Percentiles rank a stretch among this genome's conserved stretches.
Evolutionary conservation across 2,113 vertebrate species (phyloP).

Genomic region (pig (Sus scrofa)): T2T-Sscrofa CM000829.6:62604501-62605000

Average conservation of each 20-base stretch:
- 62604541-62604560: constrained; percentile 63
- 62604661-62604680: constrained; percentile 21
- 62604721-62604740: not conserved
- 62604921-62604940: not conserved
- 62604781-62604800: not conserved
- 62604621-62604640: not conserved
- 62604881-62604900: not conserved
- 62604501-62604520: constrained; percentile 66
- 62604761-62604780: not conserved
- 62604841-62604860: not conserved
- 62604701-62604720: not conserved
- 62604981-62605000: not conserved
- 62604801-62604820: not conserved
- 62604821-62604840: not conserved
- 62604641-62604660: not conserved
- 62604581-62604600: constrained; percentile 59
- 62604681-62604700: not conserved
- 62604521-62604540: constrained; percentile 57
- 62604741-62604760: not conserved
- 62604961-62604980: not conserved
- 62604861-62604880: not conserved
- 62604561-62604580: constrained; percentile 43
- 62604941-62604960: not conserved
- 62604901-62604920: not conserved
- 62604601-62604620: constrained; percentile 47